A percentile compares a stretch with the other conserved stretches of the same genome.
These are phyloP conservation scores for Rhyacophila evoluta DNA, from an alignment of 2,888 invertebrate genomes.

Conservation along the genomic window DNA sequence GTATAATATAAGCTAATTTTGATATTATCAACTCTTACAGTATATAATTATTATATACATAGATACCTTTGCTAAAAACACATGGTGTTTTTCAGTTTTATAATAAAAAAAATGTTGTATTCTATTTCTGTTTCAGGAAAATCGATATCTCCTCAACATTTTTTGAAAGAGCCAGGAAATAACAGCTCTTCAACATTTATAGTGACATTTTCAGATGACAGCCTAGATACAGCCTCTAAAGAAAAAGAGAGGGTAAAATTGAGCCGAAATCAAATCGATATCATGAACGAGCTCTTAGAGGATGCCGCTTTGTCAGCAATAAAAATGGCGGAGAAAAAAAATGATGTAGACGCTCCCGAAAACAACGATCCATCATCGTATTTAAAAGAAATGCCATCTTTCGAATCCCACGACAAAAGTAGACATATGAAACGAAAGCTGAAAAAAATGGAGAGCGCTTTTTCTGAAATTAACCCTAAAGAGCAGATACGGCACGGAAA, in stretches of 20 bases:
- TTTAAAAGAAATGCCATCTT: not conserved
- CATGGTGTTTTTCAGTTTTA: too few species aligned
- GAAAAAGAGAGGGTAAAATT: not conserved
- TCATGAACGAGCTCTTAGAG: constrained; percentile 49
- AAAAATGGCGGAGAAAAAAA: not conserved
- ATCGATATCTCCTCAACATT: constrained; percentile 55
- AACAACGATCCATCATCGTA: not conserved
- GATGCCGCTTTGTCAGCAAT: constrained; percentile 11
- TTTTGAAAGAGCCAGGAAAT: constrained; percentile 52
- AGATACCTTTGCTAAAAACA: too few species aligned
- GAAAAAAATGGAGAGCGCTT: constrained; percentile 37
- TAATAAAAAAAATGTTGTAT: too few species aligned
- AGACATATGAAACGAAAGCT: constrained; percentile 42
- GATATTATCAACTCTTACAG: too few species aligned
- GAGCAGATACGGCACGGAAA: constrained; percentile 50
- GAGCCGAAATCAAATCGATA: constrained; percentile 43
- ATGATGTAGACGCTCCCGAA: not conserved
- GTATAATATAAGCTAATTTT: too few species aligned
- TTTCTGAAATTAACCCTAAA: not conserved
- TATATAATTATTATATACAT: too few species aligned
- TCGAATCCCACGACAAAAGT: constrained; percentile 29
- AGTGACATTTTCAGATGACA: constrained; percentile 54
- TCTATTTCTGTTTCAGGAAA: too few species aligned
- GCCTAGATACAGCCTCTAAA: not conserved
- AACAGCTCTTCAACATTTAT: constrained; percentile 54